phyloP scores from a whole-genome alignment of 2,888 invertebrate genomes.

The Geophilus truncorum region DNA sequence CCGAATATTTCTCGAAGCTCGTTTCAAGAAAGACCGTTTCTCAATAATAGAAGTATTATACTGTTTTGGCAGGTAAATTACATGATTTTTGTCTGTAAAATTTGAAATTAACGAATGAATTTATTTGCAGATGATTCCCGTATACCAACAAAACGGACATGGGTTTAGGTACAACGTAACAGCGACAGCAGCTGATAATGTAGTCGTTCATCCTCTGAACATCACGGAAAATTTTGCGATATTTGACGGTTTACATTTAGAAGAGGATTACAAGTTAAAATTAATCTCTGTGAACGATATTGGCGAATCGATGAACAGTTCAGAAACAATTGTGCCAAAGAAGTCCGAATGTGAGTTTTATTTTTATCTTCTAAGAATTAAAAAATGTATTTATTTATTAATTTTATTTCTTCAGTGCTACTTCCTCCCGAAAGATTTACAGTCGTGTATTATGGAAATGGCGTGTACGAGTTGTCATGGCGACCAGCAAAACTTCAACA shows the following conservation, averaged over 20 bases:
- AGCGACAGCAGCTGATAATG: background rate
- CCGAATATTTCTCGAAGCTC: constrained; percentile 68
- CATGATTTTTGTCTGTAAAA: background rate
- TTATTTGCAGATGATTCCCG: constrained; percentile 58
- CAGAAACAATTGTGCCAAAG: background rate
- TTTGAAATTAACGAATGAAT: too few relatives aligned
- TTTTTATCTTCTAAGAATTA: background rate
- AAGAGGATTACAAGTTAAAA: background rate
- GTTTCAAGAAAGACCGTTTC: constrained; percentile 56
- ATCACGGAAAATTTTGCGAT: constrained; percentile 6
- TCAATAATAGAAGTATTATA: constrained; percentile 57
- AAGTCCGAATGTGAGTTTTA: background rate
- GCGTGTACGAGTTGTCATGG: constrained; percentile 71
- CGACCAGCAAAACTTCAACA: constrained; percentile 52
- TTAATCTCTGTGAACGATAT: background rate
- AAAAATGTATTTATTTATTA: background rate
- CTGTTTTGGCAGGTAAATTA: constrained; percentile 65
- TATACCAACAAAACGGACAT: constrained; percentile 65
- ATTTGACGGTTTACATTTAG: background rate
- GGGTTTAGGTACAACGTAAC: constrained; percentile 66
- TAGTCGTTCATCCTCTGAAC: background rate
- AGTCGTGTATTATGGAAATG: constrained; percentile 66
- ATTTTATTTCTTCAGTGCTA: constrained; percentile 45
- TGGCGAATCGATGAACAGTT: background rate
- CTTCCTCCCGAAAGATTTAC: constrained; percentile 60